These are phyloP conservation scores for Hippocampus comes DNA, from an alignment of 2,113 vertebrate species.

Conservation along the genomic window DNA sequence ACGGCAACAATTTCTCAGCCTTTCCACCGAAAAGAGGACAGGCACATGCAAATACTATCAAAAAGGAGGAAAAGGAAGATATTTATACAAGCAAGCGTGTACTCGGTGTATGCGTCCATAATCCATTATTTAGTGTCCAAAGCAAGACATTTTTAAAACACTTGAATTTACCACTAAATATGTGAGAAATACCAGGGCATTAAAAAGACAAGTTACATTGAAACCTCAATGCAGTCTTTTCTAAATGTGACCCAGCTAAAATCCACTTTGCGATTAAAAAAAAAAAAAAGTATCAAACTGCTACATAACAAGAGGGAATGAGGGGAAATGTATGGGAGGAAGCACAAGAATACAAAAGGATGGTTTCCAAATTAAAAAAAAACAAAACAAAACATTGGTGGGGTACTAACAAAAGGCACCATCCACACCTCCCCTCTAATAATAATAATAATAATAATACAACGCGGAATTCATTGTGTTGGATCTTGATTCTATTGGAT, in stretches of 20 bases:
- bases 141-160: constrained; percentile 82
- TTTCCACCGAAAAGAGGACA: constrained; percentile 39
- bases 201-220: constrained; percentile 78
- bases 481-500: constrained; percentile 24
- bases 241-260: constrained; percentile 64
- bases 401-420: constrained; percentile 62
- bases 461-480: background rate
- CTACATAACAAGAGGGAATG: background rate
- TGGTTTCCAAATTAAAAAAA: background rate
- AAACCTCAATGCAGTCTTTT: constrained; percentile 74
- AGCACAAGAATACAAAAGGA: background rate
- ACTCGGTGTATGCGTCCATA: constrained; percentile 33
- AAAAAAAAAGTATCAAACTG: background rate
- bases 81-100: constrained; percentile 64
- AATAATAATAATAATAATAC: constrained; percentile 15
- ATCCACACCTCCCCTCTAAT: constrained; percentile 38
- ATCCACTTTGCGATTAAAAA: background rate
- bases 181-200: constrained; percentile 89
- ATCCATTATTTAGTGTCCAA: constrained; percentile 83
- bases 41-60: constrained; percentile 65
- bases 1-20: constrained; percentile 46
- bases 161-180: constrained; percentile 85
- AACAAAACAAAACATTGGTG: constrained; percentile 25
- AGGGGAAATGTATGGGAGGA: background rate
- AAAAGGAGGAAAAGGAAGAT: constrained; percentile 71